These are phyloP conservation scores for Bursaphelenchus mucronatus DNA, from an alignment of 1,140 invertebrate species.

Conservation along the genomic window DNA sequence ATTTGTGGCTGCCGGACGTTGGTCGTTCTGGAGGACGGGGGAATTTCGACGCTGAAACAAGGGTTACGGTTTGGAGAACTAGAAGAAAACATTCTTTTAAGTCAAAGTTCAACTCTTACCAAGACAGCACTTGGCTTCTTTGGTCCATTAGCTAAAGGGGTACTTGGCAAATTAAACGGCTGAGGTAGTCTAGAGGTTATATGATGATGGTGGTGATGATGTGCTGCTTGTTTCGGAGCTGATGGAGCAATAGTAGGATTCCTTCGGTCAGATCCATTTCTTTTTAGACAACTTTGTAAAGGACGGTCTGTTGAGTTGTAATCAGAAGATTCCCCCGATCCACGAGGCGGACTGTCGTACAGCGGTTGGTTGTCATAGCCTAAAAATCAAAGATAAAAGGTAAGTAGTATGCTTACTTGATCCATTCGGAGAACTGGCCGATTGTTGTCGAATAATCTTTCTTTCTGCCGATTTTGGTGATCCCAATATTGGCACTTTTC, in stretches of 20 bases:
- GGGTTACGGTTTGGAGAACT: no score
- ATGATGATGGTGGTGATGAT: conserved; percentile 15
- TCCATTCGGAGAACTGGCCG: conserved; percentile 25
- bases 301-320: conserved; percentile 25
- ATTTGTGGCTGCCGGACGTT: conserved; percentile 12
- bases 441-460: conserved; percentile 21
- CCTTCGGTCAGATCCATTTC: background rate
- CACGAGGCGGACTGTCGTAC: conserved; percentile 29
- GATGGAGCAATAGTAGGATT: background rate
- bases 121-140: no score
- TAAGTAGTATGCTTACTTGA: conserved; percentile 23
- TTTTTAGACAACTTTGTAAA: background rate
- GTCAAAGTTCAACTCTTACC: no score
- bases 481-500: conserved; percentile 25
- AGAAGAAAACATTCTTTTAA: no score
- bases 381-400: conserved; percentile 15
- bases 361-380: conserved; percentile 33
- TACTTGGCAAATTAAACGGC: no score
- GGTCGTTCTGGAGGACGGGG: conserved; percentile 1
- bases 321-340: conserved; percentile 19
- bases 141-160: no score
- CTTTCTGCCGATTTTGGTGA: conserved; percentile 27
- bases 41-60: conserved; percentile 14
- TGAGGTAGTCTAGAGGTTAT: conserved; percentile 13
- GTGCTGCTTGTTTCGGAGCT: background rate